phyloP scores from a whole-genome alignment of 1,140 invertebrate species.

The Penaeus vannamei region DNA sequence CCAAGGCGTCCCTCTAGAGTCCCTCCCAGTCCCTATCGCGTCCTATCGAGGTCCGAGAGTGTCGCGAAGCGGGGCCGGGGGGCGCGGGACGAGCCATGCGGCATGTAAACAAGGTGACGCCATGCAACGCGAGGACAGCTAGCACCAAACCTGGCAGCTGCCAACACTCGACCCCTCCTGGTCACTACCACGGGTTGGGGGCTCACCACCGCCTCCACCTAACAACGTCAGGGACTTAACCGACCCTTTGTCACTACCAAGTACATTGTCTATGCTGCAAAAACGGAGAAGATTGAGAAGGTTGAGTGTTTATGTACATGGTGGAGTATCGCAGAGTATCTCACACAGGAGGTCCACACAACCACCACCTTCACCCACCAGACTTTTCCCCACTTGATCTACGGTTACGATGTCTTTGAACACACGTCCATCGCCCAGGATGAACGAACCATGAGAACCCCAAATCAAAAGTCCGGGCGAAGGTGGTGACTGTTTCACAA shows the following conservation, averaged over 20 bases:
- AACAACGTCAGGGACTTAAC: conserved; percentile 62
- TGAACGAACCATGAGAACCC: too few species aligned
- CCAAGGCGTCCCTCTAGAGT: too few species aligned
- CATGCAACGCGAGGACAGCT: conserved; percentile 66
- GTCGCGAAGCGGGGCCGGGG: background rate
- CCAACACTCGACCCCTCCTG: conserved; percentile 58
- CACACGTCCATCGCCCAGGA: too few species aligned
- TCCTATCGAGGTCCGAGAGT: background rate
- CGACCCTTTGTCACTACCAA: conserved; percentile 66
- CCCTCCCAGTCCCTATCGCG: too few species aligned
- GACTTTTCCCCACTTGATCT: too few species aligned
- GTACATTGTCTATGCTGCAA: conserved; percentile 67
- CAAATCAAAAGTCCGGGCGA: too few species aligned
- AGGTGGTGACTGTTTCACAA: conserved; percentile 55
- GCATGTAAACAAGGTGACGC: conserved; percentile 49
- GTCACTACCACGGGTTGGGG: conserved; percentile 56
- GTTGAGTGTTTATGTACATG: conserved; percentile 39
- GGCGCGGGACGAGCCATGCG: conserved; percentile 53
- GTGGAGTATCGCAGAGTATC: background rate
- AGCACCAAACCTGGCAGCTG: conserved; percentile 66
- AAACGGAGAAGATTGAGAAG: conserved; percentile 61
- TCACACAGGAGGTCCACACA: conserved; percentile 11
- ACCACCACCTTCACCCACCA: too few species aligned
- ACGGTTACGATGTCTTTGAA: too few species aligned
- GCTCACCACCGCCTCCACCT: conserved; percentile 35